phyloP scores from a whole-genome alignment of 92 coral and sea anemone species.

The Metridium senile region DNA sequence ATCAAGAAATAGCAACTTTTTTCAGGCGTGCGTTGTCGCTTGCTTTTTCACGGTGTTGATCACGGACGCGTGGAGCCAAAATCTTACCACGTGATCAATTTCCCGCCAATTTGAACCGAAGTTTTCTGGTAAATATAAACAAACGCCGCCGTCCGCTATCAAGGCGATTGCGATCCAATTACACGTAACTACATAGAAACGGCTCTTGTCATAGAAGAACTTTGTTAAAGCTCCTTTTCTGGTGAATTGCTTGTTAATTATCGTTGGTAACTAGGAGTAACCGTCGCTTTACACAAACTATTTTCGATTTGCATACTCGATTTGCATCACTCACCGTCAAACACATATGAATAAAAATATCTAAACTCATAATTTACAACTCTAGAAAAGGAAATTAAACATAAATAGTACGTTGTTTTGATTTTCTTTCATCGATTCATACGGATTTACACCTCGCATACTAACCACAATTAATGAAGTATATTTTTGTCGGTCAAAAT shows the following conservation, averaged over 20 bases:
- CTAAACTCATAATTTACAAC: no score
- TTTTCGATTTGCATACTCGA: slow-evolving; percentile 6
- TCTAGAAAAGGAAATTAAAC: no score
- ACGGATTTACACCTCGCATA: no score
- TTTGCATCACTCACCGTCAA: neutral
- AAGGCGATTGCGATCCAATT: no score
- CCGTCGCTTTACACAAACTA: slow-evolving; percentile 3
- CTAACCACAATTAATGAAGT: no score
- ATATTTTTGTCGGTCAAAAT: no score
- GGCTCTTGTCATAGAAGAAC: neutral
- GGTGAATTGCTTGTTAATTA: neutral
- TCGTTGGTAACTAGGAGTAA: slow-evolving; percentile 10
- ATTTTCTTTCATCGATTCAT: no score
- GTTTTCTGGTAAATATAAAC: no score
- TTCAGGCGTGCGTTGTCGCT: slow-evolving; percentile 4
- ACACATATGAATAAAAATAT: no score
- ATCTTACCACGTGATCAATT: slow-evolving; percentile 13
- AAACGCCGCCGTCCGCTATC: no score
- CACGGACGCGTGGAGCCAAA: slow-evolving; percentile 26
- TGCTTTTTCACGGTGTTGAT: slow-evolving; percentile 19
- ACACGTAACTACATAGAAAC: slow-evolving; percentile 1
- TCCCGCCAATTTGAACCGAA: slow-evolving; percentile 38
- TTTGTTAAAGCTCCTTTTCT: neutral
- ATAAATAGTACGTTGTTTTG: no score
- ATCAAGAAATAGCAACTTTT: neutral